Evolutionary conservation across 2,113 vertebrate species (phyloP), one percentile per base, ranked within the genome.

Genomic region (Cairina moschata): DNA sequence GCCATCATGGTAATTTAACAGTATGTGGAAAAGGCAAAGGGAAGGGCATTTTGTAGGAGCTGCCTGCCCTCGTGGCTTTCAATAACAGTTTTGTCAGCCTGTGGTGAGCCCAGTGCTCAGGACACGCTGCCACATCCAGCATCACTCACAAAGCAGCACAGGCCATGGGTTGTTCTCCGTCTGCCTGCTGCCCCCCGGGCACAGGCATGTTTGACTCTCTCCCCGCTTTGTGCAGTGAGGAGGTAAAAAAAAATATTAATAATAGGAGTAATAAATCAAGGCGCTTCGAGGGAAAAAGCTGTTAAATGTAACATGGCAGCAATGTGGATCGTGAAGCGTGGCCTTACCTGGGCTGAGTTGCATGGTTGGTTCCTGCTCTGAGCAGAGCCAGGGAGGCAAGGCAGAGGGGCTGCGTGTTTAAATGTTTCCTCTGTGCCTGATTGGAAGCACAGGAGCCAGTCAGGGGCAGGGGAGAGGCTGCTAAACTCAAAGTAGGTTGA

Each of bases 341-440:
- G 93, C 96, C 96, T 97, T 96, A 97, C 96, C 96, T 97, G 96
- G 91, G 93, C 96, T 96, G 92, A 88, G 93, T 26, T 97, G 96
- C 96, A 96, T 94, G 95, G 93, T 93, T 95, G 95, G 72, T 56
- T 96, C 93, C 90, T 93, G 88, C 95, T 93, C 86, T 93, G 88
- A 88, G 92, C 86, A 96, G 60, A 97, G 91, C 90, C 93, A 90
- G 76, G 42, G 91, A 91, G 73, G 91, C 88, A 86, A 63, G 74
- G 76, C 68, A 38, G 36, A 87, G 92, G 86, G 95, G 94, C 91
- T 92, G 90, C 4, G 5, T 73, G 95, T 97, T 96, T 80, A 91
- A 96, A 96, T 89, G 93, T 96, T 92, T 97, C 96, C 96, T 95
- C 86, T 84, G 69, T 91, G 96, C 91, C 96, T 97, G 96, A 97